Conservation (phyloP, 1,140 invertebrate genomes). For the Lysiphlebus fabarum region DNA sequence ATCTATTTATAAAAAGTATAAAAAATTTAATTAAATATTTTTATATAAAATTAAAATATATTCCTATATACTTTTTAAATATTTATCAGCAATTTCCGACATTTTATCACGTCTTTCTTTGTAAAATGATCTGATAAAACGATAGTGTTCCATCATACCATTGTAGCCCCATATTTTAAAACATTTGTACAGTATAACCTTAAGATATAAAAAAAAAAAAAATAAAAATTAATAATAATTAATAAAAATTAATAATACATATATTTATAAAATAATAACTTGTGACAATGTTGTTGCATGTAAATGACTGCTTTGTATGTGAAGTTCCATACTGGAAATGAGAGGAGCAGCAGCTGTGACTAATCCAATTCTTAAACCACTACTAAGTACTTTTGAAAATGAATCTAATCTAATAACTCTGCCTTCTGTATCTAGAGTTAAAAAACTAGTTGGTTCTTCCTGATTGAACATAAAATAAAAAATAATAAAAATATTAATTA, state of each 20-base stretch:
- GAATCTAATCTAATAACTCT: slow-evolving; percentile 77
- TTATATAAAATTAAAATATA: neutral
- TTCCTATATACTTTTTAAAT: slow-evolving; percentile 57
- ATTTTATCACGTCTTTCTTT: slow-evolving; percentile 63
- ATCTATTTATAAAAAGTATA: slow-evolving; percentile 36
- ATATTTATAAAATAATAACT: slow-evolving; percentile 50
- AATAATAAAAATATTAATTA: no score
- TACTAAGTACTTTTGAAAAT: slow-evolving; percentile 74
- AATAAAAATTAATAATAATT: no score
- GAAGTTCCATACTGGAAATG: slow-evolving; percentile 63
- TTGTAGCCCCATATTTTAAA: slow-evolving; percentile 62
- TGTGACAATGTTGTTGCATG: slow-evolving; percentile 73
- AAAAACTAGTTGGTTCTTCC: slow-evolving; percentile 65
- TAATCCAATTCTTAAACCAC: slow-evolving; percentile 69
- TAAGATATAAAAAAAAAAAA: slow-evolving; percentile 16
- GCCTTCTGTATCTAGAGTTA: slow-evolving; percentile 73
- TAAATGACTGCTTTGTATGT: slow-evolving; percentile 70
- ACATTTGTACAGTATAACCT: slow-evolving; percentile 65
- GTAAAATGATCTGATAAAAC: slow-evolving; percentile 64
- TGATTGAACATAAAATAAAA: no score
- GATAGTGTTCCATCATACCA: slow-evolving; percentile 62
- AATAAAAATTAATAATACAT: neutral
- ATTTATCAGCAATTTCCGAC: slow-evolving; percentile 59
- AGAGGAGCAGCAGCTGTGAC: slow-evolving; percentile 66
- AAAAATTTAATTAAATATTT: slow-evolving; percentile 4